Base-by-base conservation (phyloP, 2,797 vertebrate genomes). In the Amniataba percoides region DNA sequence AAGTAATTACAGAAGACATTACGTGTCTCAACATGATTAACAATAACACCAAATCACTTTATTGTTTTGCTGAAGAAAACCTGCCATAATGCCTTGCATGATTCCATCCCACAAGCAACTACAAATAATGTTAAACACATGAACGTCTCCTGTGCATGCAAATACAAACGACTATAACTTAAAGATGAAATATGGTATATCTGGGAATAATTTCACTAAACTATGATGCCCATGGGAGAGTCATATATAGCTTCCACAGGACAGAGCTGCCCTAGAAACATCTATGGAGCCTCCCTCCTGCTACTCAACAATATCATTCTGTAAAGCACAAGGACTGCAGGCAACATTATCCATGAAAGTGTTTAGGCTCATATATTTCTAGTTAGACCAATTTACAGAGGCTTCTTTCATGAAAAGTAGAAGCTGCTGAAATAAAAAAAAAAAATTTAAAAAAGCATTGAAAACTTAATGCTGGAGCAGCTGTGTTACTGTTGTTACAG, bases 131-230 rank as follows among this genome's bases (percentile, higher is more conserved):
- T 21, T 14, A n/a, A 45, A 71, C 60, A 67, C n/a, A 0, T 81
- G 75, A 18, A 34, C 18, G 9, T 56, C 1, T 0, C 68, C 55
- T 75, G 21, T 39, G 36, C 46, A 45, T 67, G 58, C 7, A 69
- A 74, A 74, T 36, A 61, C 18, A 56, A 62, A 66, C 0, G 25
- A 74, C 66, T 39, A 40, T 36, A n/a, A 36, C 19, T 68, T 36
- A 10, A 43, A 78, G 66, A 78, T 70, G 63, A 82, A 74, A 65
- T 40, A 46, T 9, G 49, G 55, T 49, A 55, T 57, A 61, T 71
- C 82, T 90, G 87, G 84, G 78, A 91, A 55, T 71, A 27, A 89
- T 85, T 83, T 16, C 0, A 27, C 52, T 49, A 59, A 68, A 72
- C 66, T 63, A 72, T 40, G 55, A 62, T 63, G 55, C 49, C 40